These are phyloP conservation scores for Dione juno DNA, from an alignment of 2,888 invertebrate species.

Conservation along the genomic window DNA sequence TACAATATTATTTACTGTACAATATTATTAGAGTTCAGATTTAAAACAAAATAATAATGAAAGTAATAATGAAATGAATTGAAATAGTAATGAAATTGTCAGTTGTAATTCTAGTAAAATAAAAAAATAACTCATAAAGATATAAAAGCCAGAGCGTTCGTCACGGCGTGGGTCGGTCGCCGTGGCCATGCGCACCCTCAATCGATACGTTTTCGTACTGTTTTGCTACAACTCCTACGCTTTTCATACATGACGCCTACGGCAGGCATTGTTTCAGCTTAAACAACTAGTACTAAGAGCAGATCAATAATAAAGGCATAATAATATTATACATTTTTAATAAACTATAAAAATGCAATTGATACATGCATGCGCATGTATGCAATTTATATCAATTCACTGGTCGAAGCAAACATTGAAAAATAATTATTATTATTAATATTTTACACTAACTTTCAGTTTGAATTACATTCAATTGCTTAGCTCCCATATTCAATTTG, in stretches of 20 bases:
- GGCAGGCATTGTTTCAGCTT: neutral
- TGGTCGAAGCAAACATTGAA: no score
- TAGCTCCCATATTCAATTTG: no score
- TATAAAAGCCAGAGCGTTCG: neutral
- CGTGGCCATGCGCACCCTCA: constrained; percentile 7
- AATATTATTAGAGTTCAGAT: neutral
- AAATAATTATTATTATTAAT: no score
- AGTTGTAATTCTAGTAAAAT: neutral
- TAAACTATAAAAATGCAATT: no score
- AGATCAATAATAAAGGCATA: neutral
- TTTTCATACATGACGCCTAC: constrained; percentile 14
- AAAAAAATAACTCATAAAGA: constrained; percentile 6
- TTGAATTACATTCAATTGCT: no score
- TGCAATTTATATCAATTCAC: no score
- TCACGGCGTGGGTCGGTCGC: constrained; percentile 3
- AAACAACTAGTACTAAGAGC: neutral
- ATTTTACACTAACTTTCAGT: no score
- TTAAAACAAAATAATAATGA: neutral
- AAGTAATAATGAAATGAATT: no score
- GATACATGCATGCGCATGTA: no score
- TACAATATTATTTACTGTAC: neutral
- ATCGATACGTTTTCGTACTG: constrained; percentile 6
- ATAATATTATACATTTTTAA: no score
- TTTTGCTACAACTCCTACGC: constrained; percentile 10
- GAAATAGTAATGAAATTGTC: no score